A percentile compares a stretch with the other conserved stretches of the same genome.
These are phyloP conservation scores for Drosophila acutilabella DNA, from an alignment of 2,888 invertebrate species.

Conservation along the genomic window DNA sequence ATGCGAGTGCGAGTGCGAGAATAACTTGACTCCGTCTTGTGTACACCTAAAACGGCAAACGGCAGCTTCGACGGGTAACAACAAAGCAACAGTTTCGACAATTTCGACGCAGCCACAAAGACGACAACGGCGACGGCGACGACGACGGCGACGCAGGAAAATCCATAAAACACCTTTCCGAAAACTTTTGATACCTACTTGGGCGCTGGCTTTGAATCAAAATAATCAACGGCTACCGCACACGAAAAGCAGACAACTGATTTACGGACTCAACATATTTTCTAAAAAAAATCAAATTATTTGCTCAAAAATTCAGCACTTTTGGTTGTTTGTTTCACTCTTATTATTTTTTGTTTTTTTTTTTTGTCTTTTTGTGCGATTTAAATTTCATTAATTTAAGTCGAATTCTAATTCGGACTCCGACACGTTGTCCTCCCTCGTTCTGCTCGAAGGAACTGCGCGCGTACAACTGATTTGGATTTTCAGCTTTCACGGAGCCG, in stretches of 20 bases:
- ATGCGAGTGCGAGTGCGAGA: conserved; percentile 3
- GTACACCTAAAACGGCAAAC: conserved; percentile 54
- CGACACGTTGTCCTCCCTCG: conserved; percentile 26
- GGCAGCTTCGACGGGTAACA: conserved; percentile 40
- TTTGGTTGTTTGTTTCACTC: conserved; percentile 19
- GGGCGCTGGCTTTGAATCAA: conserved; percentile 57
- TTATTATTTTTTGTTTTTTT: conserved; percentile 30
- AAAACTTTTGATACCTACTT: conserved; percentile 54
- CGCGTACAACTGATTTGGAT: conserved; percentile 74
- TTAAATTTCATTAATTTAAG: conserved; percentile 45
- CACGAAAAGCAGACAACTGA: neutral
- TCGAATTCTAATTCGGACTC: conserved; percentile 19
- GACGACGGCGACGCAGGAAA: conserved; percentile 44
- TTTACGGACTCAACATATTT: conserved; percentile 1
- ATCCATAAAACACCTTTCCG: conserved; percentile 61
- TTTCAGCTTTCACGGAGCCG: conserved; percentile 50
- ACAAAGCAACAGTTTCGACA: conserved; percentile 70
- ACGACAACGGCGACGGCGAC: conserved; percentile 37
- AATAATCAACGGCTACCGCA: conserved; percentile 15
- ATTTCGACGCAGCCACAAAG: conserved; percentile 44
- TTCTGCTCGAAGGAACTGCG: conserved; percentile 68
- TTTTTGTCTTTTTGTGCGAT: conserved; percentile 19
- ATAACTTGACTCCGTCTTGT: conserved; percentile 34
- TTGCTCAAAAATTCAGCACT: conserved; percentile 5
- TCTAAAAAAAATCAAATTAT: neutral